Percentiles rank a stretch among this genome's conserved stretches.
These are phyloP conservation scores for Notolepis coatsorum DNA, from an alignment of 2,797 vertebrate genomes.

Conservation along the genomic window DNA sequence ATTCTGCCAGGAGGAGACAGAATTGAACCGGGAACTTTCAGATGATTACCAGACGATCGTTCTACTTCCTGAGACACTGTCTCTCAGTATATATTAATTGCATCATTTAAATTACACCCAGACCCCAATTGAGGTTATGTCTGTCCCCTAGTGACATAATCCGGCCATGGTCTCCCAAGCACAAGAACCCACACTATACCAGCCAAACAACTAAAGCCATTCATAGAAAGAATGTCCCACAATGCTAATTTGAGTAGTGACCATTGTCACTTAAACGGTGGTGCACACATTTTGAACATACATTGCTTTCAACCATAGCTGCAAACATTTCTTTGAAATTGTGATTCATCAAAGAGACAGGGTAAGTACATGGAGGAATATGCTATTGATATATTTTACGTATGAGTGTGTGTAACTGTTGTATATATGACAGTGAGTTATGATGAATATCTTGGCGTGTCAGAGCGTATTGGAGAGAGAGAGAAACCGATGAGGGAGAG, in stretches of 20 bases:
- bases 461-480: background rate
- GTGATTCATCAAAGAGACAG: background rate
- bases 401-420: background rate
- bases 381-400: background rate
- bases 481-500: background rate
- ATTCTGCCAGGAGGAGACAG: too few relatives aligned
- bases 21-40: background rate
- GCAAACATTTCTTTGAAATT: background rate
- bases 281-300: background rate
- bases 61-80: too few relatives aligned
- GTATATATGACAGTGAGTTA: background rate
- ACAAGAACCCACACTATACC: background rate
- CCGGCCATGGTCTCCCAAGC: too few relatives aligned
- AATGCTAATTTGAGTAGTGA: background rate
- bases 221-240: background rate
- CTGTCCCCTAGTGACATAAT: too few relatives aligned
- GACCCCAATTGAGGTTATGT: too few relatives aligned
- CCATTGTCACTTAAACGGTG: too few relatives aligned
- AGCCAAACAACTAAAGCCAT: conserved; percentile 14
- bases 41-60: background rate
- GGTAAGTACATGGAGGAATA: background rate
- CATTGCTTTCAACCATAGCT: background rate
- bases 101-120: too few relatives aligned
- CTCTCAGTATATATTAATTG: too few relatives aligned
- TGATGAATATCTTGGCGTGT: background rate